Base-by-base conservation (phyloP, 2,888 invertebrate genomes). In the Hirtodrosophila histrioides region DNA sequence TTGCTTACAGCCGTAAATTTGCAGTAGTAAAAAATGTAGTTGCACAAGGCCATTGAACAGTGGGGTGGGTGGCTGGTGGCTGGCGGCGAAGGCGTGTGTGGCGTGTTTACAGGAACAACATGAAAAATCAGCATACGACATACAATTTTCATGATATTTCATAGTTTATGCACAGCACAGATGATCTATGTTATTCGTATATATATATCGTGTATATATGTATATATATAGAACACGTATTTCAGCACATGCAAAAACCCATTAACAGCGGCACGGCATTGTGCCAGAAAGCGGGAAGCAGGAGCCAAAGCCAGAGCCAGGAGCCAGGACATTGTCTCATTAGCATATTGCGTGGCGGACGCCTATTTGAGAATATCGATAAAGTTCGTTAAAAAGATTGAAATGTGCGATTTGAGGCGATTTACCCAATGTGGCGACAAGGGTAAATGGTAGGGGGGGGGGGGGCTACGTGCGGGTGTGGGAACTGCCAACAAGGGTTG, bases 321-420 rank as follows among this genome's bases (percentile, higher is more conserved):
- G 7, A 31, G 31, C 40, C 29, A 27, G 63, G 51, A 73, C 75
- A 69, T 62, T 74, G 69, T 74, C 79, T 88, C 86, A 89, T 89
- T 89, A 88, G 78, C 89, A 89, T 89, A 88, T 89, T 88, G 89
- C 89, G 86, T 89, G 89, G 75, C 71, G 78, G 76, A 71, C 74
- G 79, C 78, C 88, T 82, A 88, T 90, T 89, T 58, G 53, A 58
- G 78, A 83, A 78, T 86, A 80, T 85, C 81, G 84, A 89, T 89
- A 86, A 89, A 84, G 77, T 78, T 88, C 83, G 85, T 84, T 79
- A 78, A 79, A 78, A 85, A 76, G 84, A 87, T 84, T 86, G 80
- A 81, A 79, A 81, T 75, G 77, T 75, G 80, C 74, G 79, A 78
- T 83, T 79, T 85, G 82, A 78, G 74, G 72, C 72, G 79, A 85